Percentiles rank a stretch among this genome's conserved stretches.
Evolutionary conservation across 2,888 invertebrate genomes (phyloP).

Genomic region (Timema podura): DNA sequence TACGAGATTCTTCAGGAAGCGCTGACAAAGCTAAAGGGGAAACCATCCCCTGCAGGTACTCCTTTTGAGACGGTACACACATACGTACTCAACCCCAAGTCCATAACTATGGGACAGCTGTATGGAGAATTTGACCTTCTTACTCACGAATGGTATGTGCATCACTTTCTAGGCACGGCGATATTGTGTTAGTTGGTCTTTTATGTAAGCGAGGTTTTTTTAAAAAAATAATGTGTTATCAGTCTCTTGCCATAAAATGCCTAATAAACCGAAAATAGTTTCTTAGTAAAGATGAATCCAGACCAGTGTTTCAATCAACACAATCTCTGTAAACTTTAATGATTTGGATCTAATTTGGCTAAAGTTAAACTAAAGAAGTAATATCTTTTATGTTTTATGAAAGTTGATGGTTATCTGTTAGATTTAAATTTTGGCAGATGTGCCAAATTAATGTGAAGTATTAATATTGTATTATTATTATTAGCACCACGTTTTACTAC

Average conservation of each 20-base stretch:
- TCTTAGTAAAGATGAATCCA: too few relatives aligned
- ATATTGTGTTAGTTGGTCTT: not conserved
- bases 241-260: not conserved
- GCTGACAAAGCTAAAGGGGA: slow-evolving; percentile 61
- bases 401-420: too few relatives aligned
- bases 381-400: too few relatives aligned
- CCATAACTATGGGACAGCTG: slow-evolving; percentile 80
- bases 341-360: too few relatives aligned
- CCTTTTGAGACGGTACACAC: slow-evolving; percentile 62
- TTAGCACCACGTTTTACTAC: too few relatives aligned
- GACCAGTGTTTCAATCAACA: too few relatives aligned
- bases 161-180: not conserved
- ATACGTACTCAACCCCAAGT: slow-evolving; percentile 71
- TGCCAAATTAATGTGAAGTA: too few relatives aligned
- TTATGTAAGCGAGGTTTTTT: not conserved
- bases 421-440: too few relatives aligned
- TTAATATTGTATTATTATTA: too few relatives aligned
- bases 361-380: too few relatives aligned
- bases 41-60: slow-evolving; percentile 64
- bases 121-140: slow-evolving; percentile 77
- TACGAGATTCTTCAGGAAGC: slow-evolving; percentile 63
- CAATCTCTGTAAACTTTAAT: too few relatives aligned
- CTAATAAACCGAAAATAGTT: not conserved
- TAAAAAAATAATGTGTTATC: not conserved
- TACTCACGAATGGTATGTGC: slow-evolving; percentile 70